Evolutionary conservation across 2,888 invertebrate species (phyloP), one percentile per base, ranked within the genome.

Genomic region (Himalopsyche kuldschensis): DNA sequence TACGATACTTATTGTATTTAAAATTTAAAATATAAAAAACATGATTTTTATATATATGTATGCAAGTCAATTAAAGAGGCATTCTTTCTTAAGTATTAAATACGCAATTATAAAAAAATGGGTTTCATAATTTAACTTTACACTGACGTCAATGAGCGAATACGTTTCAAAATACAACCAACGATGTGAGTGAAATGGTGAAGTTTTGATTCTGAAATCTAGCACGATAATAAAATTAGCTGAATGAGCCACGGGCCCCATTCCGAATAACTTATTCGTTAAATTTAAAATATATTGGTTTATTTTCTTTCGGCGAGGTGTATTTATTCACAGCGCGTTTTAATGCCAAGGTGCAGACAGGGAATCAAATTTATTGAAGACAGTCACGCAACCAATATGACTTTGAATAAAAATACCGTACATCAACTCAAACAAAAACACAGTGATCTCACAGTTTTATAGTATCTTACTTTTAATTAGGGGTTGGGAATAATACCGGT

Each of bases 281-380:
- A 11, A 32, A 75, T 75, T 10, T n/a, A 6, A 30, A 32, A 32
- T 31, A 75, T 55, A 55, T 55, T 1, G 75, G 31, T 17, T 11
- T 32, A n/a, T 75, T 75, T 75, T 75, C 10, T 75, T 75, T 75
- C 31, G 10, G 31, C 1, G 1, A 11, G 55, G 55, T 6, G 55
- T 55, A 55, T 55, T 55, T 55, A 55, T 55, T 55, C 20, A 4
- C 75, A 31, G 10, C 75, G 75, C 15, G 17, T 79, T 27, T 48
- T 20, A 79, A 79, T 79, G 79, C 31, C 47, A 48, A 48, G 79
- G 79, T 31, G 79, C 48, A 79, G 79, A 79, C 79, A 63, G 47
- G 27, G 24, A 46, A 48, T 27, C 55, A 46, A 79, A 79, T 79
- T 79, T 79, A 79, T 79, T 46, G 31, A 24, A 6, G 31, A 6